These are phyloP conservation scores for Hydractinia symbiolongicarpus DNA, from an alignment of 30 jellyfish, hydroid and myxozoan species.

Conservation along the genomic window DNA sequence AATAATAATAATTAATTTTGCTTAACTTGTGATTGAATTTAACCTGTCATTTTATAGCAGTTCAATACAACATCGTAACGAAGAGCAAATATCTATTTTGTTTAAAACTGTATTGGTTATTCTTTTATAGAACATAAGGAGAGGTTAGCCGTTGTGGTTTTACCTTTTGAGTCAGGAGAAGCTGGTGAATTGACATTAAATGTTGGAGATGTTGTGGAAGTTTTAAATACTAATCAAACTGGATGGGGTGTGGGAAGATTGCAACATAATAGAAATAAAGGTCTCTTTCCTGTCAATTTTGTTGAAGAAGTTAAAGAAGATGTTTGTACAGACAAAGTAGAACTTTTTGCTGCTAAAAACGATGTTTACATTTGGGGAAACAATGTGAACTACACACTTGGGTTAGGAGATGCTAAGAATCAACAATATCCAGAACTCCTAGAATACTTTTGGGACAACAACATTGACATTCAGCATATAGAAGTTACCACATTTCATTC, in stretches of 20 bases:
- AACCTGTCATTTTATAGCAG: too few relatives aligned
- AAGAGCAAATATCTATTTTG: too few relatives aligned
- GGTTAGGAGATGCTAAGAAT: slow-evolving; percentile 52
- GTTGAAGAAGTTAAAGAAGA: slow-evolving; percentile 46
- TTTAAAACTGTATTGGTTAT: not conserved
- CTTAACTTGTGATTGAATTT: too few relatives aligned
- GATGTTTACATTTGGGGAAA: slow-evolving; percentile 77
- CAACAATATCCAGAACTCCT: slow-evolving; percentile 54
- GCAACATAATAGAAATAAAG: slow-evolving; percentile 38
- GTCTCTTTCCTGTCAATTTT: slow-evolving; percentile 61
- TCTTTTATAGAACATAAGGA: slow-evolving; percentile 30
- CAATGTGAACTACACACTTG: slow-evolving; percentile 57
- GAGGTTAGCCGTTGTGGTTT: slow-evolving; percentile 46
- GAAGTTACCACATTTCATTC: slow-evolving; percentile 68
- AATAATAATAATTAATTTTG: too few relatives aligned
- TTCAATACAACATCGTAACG: too few relatives aligned
- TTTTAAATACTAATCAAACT: slow-evolving; percentile 34
- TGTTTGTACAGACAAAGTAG: slow-evolving; percentile 16
- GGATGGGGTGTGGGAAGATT: slow-evolving; percentile 76
- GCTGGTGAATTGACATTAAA: slow-evolving; percentile 54
- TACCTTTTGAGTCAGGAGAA: slow-evolving; percentile 66
- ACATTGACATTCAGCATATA: slow-evolving; percentile 39
- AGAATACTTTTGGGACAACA: slow-evolving; percentile 19
- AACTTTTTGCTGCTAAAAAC: slow-evolving; percentile 10
- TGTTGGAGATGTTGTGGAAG: slow-evolving; percentile 53